These are phyloP conservation scores for Mya arenaria DNA, from an alignment of 1,140 invertebrate genomes.

Conservation along the genomic window DNA sequence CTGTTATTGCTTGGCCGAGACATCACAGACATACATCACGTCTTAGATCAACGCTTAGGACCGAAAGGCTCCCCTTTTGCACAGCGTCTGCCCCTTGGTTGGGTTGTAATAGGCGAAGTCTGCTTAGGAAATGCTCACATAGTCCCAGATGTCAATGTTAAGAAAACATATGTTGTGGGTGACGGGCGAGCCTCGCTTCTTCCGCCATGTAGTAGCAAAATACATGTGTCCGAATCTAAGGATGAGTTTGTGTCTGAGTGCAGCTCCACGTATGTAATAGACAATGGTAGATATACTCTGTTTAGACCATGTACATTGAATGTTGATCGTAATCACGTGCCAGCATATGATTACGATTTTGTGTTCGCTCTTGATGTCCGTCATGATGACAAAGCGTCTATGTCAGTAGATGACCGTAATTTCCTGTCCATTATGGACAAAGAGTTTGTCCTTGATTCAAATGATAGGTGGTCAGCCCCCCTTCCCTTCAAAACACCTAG, in stretches of 20 bases:
- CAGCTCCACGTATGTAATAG: background rate
- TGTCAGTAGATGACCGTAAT: constrained; percentile 7
- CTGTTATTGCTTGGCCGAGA: constrained; percentile 54
- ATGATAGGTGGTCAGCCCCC: constrained; percentile 51
- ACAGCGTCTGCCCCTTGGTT: background rate
- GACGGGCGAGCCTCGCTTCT: constrained; percentile 45
- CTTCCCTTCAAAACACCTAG: constrained; percentile 49
- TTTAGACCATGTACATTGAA: constrained; percentile 1
- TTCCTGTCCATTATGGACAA: constrained; percentile 29
- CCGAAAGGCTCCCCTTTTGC: constrained; percentile 23
- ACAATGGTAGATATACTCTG: constrained; percentile 18
- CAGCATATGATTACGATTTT: background rate
- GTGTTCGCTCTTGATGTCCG: constrained; percentile 3
- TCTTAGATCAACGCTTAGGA: constrained; percentile 51
- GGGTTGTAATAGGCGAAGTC: constrained; percentile 16
- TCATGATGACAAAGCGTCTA: constrained; percentile 21
- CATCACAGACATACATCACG: constrained; percentile 53
- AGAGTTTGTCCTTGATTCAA: constrained; percentile 9
- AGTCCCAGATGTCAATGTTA: constrained; percentile 19
- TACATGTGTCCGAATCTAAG: constrained; percentile 16
- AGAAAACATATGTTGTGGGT: constrained; percentile 25
- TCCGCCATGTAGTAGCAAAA: constrained; percentile 20
- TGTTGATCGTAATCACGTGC: background rate
- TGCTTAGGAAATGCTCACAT: constrained; percentile 25
- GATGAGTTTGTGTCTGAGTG: background rate